Base-by-base conservation (phyloP, 2,888 invertebrate genomes). In the Autographa pulchrina region DNA sequence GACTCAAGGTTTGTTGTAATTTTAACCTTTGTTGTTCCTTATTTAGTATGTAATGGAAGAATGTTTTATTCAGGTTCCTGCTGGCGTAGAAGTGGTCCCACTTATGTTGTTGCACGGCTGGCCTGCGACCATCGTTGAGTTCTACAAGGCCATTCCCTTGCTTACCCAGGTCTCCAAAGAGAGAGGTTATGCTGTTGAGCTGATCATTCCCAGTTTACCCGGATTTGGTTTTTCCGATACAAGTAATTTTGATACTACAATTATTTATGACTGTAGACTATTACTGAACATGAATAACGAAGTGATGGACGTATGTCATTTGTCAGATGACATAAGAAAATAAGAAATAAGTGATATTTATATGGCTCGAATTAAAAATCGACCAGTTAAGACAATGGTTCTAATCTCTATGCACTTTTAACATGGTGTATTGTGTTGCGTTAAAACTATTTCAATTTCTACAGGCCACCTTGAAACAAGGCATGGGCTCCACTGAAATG, bases 111-210 rank as follows among this genome's bases (percentile, higher is more conserved):
- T 97, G 2, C 98, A 98, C 86, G 98, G 98, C 16, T 98, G 98
- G 97, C 98, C 98, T 0, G 97, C 98, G 0, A 97, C 97, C 1
- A 93, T 97, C 0, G 92, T 96, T 48, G 98, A 98, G 91, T 97
- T 97, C 88, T 96, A 97, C 84, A 96, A 96, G 74, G 90, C 97
- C 2, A 96, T 97, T 67, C 97, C 97, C 0, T 77, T 96, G 7
- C 89, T 97, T 8, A 96, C 96, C 0, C 92, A 91, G 0, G 93
- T 94, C 0, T 88, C 90, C 31, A 78, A 89, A 0, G 92, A 92
- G 1, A 86, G 90, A 38, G 92, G 96, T 76, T 96, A 96, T 77
- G 96, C 96, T 2, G 96, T 97, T 68, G 92, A 89, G 62, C 72
- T 88, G 13, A 77, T 88, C 6, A 75, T 70, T 3, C 86, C 88